phyloP scores from a whole-genome alignment of 2,888 invertebrate genomes.

The Tenthredo mesomela region DNA sequence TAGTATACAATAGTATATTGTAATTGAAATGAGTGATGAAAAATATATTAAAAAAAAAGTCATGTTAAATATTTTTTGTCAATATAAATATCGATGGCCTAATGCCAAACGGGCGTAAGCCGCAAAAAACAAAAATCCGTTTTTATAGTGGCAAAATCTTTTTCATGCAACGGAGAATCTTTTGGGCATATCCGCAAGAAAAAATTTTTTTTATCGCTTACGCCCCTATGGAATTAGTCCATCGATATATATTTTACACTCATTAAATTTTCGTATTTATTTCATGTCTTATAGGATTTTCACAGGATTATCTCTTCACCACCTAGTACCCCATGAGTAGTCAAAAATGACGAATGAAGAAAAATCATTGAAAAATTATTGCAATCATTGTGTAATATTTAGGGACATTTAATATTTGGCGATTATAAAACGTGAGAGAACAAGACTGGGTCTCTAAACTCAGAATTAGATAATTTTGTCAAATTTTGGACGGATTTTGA shows the following conservation, averaged over 20 bases:
- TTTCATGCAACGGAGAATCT: too few relatives aligned
- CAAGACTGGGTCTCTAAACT: background rate
- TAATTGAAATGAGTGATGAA: background rate
- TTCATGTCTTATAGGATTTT: background rate
- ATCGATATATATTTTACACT: background rate
- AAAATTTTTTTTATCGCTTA: too few relatives aligned
- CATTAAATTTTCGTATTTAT: background rate
- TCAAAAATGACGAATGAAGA: background rate
- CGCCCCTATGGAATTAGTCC: too few relatives aligned
- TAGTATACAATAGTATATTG: background rate
- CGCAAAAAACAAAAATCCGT: too few relatives aligned
- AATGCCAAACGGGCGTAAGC: too few relatives aligned
- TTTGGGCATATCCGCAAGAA: too few relatives aligned
- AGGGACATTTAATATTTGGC: background rate
- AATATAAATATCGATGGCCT: too few relatives aligned
- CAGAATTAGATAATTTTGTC: background rate
- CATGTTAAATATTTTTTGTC: constrained; percentile 2
- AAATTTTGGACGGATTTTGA: background rate
- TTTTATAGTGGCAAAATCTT: too few relatives aligned
- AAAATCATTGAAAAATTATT: background rate
- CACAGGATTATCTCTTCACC: background rate
- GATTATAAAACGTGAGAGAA: background rate
- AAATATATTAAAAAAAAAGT: background rate
- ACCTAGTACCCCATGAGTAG: background rate
- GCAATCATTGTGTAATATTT: background rate